Evolutionary conservation across 1,140 invertebrate species (phyloP).

Genomic region (Drosophila kurseongensis): DNA sequence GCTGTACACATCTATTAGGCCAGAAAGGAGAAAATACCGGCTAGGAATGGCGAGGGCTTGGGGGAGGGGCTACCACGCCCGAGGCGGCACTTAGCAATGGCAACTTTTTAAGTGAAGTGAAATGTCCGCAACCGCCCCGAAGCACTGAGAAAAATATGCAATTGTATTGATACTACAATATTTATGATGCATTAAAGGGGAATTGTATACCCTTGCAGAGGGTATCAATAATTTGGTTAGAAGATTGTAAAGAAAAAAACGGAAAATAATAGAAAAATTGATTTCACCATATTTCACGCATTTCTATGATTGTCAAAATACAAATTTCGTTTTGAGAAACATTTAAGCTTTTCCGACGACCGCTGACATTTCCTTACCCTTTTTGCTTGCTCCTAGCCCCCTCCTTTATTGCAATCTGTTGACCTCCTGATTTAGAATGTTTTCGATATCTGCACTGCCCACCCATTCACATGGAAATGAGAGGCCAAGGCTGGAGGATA

Average conservation of each 20-base stretch:
- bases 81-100: conserved; percentile 57
- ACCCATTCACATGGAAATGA: conserved; percentile 60
- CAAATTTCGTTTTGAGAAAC: no score
- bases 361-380: neutral
- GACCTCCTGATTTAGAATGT: conserved; percentile 43
- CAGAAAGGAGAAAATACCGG: conserved; percentile 5
- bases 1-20: conserved; percentile 77
- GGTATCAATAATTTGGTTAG: no score
- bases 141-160: conserved; percentile 1
- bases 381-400: no score
- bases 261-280: no score
- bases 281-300: no score
- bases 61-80: conserved; percentile 4
- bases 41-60: no score
- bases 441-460: conserved; percentile 47
- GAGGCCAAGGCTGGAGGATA: neutral
- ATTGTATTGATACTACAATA: neutral
- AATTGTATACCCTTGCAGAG: no score
- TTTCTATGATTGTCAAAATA: no score
- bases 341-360: no score
- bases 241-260: no score
- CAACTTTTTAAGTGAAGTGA: conserved; percentile 29
- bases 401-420: neutral
- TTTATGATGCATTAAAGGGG: no score
- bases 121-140: conserved; percentile 10